Percentiles rank a stretch among this genome's conserved stretches.
Evolutionary conservation across 2,888 invertebrate genomes (phyloP).

Genomic region (Eurytoma adleriae): DNA sequence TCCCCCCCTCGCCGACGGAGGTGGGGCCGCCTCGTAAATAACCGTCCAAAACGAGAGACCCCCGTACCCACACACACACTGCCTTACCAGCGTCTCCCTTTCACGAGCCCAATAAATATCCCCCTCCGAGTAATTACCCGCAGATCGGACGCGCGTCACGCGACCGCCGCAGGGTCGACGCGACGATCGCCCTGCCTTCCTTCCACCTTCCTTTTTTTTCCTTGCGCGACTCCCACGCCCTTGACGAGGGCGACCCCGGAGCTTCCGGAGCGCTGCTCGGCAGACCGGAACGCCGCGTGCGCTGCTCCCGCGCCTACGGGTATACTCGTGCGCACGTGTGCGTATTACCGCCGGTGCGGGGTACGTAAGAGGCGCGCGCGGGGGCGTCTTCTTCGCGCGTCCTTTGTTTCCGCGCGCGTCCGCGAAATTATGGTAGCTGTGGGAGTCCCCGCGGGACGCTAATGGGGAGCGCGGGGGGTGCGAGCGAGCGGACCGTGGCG

Average conservation of each 20-base stretch:
- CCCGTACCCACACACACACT: no score
- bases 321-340: neutral
- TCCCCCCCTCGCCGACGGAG: no score
- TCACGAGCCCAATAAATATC: no score
- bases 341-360: neutral
- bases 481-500: neutral
- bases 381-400: constrained; percentile 7
- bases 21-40: no score
- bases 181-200: no score
- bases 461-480: no score
- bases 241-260: constrained; percentile 32
- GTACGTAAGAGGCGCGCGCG: neutral
- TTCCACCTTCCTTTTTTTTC: neutral
- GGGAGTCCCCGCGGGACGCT: no score
- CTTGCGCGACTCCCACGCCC: constrained; percentile 39
- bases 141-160: no score
- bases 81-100: no score
- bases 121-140: no score
- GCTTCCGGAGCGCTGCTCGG: neutral
- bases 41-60: no score
- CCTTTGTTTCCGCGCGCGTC: neutral
- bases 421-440: neutral
- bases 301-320: neutral
- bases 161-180: no score
- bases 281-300: constrained; percentile 13